Base-by-base conservation (phyloP, 2,888 invertebrate species). In the Trissoscelio sp. region DNA sequence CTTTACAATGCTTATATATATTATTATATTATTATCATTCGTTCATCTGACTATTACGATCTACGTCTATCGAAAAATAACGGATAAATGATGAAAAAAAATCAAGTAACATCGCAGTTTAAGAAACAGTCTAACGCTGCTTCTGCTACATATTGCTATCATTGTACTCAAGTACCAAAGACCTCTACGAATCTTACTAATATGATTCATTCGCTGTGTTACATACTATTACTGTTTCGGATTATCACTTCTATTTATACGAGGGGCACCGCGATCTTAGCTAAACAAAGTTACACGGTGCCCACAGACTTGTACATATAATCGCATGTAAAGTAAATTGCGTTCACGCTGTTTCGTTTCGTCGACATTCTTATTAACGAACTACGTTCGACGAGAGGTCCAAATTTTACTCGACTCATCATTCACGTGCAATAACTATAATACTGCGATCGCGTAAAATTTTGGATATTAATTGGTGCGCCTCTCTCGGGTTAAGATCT, bases 1-100 rank as follows among this genome's bases (percentile, higher is more conserved):
- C 84, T 83, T 85, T 84, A 83, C 84, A 83, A 86, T 83, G 86
- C 86, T 87, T 86, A 85, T 74, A 79, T 73, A 80, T 64, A 69
- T 67, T 83, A 69, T 42, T 67, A 28, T 28, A 51, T 24, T 24
- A 31, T 46, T 31, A 57, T 34, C 44, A 72, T 72, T 42, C 28
- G 34, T 83, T 83, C 60, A 62, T 83, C 80, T 83, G 79, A 83
- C 80, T 79, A 84, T 78, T 83, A 81, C 55, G 39, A 37, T 69
- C 57, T 74, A 28, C 73, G 58, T 62, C 60, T 78, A 66, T 39
- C 37, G 46, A n/a, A 82, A 48, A 58, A 20, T 55, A 51, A 58
- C 28, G 28, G 46, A 46, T n/a, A 37, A 57, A 20, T 37, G 60
- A 60, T 42, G 60, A 44, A 60, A 24, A 22, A 12, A 34, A 28